Conservation (phyloP, 2,888 invertebrate genomes). For the Ophion ventricosus region DNA sequence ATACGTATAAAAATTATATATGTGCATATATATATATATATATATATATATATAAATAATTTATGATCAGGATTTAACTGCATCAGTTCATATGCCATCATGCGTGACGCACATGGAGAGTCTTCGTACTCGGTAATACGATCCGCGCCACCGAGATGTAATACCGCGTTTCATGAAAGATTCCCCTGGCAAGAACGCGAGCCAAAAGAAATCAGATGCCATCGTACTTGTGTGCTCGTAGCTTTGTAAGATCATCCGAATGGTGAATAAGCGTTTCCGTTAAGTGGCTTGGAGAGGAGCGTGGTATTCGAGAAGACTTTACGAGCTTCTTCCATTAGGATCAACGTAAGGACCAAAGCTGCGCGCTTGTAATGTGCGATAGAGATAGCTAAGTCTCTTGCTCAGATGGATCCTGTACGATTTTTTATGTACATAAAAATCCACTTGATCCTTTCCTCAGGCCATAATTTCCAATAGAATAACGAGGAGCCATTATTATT, state of each 20-base stretch:
- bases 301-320: conserved; percentile 46
- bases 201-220: conserved; percentile 14
- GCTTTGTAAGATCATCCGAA: conserved; percentile 21
- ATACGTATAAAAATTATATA: background rate
- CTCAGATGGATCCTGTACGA: conserved; percentile 1
- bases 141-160: conserved; percentile 20
- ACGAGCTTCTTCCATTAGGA: conserved; percentile 63
- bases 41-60: background rate
- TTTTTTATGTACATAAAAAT: conserved; percentile 1
- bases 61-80: conserved; percentile 55
- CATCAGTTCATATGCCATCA: conserved; percentile 47
- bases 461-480: conserved; percentile 19
- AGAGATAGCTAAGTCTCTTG: conserved; percentile 29
- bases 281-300: conserved; percentile 38
- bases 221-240: background rate
- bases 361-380: conserved; percentile 37
- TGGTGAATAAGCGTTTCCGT: conserved; percentile 29
- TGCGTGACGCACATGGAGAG: conserved; percentile 49
- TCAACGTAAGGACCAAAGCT: conserved; percentile 2
- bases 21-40: background rate
- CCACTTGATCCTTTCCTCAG: conserved; percentile 12
- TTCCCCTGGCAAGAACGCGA: background rate
- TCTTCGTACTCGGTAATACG: conserved; percentile 52
- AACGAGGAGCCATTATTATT: conserved; percentile 21
- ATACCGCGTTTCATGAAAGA: background rate